Evolutionary conservation across 1,140 invertebrate species (phyloP).

Genomic region (Drosophila cardini): DNA sequence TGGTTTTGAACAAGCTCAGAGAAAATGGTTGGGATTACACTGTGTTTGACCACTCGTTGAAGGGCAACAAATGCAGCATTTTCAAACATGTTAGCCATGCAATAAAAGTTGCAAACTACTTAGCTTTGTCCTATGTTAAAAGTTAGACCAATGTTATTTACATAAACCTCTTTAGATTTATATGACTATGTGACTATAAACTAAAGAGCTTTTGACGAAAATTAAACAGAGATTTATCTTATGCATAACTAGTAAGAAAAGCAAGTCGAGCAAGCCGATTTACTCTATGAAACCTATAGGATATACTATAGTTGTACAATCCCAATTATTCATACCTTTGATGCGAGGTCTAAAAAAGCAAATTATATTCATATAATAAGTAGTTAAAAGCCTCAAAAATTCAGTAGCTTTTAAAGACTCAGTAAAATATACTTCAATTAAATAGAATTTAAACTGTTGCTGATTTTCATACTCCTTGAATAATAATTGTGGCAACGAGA

Average conservation of each 20-base stretch:
- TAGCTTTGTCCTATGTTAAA: constrained; percentile 39
- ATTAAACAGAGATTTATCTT: too few species aligned
- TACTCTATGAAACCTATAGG: too few species aligned
- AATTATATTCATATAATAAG: too few species aligned
- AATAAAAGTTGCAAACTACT: constrained; percentile 72
- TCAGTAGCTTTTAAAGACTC: constrained; percentile 26
- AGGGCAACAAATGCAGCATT: constrained; percentile 48
- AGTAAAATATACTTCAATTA: constrained; percentile 33
- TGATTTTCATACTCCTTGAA: constrained; percentile 19
- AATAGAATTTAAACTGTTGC: constrained; percentile 33
- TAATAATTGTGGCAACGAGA: constrained; percentile 21
- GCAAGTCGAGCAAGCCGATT: too few species aligned
- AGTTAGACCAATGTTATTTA: constrained; percentile 41
- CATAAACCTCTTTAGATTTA: constrained; percentile 8
- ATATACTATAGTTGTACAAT: too few species aligned
- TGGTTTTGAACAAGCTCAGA: constrained; percentile 36
- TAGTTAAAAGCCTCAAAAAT: constrained; percentile 1
- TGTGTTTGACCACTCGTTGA: constrained; percentile 42
- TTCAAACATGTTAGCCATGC: constrained; percentile 44
- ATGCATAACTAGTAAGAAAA: too few species aligned
- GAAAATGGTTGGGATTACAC: constrained; percentile 11
- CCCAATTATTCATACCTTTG: too few species aligned
- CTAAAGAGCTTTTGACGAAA: too few species aligned
- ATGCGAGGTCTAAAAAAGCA: too few species aligned
- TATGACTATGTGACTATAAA: too few species aligned